phyloP scores from a whole-genome alignment of 2,888 invertebrate genomes.

The Drosophila robusta region DNA sequence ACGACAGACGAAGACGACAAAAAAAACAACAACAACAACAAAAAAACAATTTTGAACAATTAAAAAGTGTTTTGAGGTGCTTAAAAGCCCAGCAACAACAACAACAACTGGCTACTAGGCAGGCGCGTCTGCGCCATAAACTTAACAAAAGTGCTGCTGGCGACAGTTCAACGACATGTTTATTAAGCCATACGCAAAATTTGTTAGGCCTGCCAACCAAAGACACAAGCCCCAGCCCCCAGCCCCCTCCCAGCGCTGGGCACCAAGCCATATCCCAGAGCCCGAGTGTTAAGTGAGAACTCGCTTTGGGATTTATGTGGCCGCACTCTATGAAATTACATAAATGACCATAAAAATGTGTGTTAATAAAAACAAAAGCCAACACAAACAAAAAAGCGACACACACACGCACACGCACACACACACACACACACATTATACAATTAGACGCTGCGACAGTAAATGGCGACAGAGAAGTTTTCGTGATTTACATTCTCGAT shows the following conservation, averaged over 20 bases:
- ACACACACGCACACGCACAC: constrained; percentile 25
- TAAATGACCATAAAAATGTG: constrained; percentile 74
- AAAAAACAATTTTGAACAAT: constrained; percentile 56
- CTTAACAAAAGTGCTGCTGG: constrained; percentile 59
- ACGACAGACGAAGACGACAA: constrained; percentile 41
- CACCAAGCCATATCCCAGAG: constrained; percentile 15
- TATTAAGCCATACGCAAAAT: constrained; percentile 79
- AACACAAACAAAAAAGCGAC: not conserved
- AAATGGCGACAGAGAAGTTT: constrained; percentile 21
- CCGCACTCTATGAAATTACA: constrained; percentile 75
- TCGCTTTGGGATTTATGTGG: constrained; percentile 64
- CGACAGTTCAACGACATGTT: constrained; percentile 79
- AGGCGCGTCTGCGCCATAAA: constrained; percentile 67
- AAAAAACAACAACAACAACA: no score
- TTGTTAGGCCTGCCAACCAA: constrained; percentile 48
- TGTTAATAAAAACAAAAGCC: constrained; percentile 59
- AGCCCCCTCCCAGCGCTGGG: not conserved
- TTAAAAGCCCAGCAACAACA: constrained; percentile 52
- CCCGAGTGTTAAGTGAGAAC: constrained; percentile 55
- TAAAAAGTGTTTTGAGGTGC: constrained; percentile 77
- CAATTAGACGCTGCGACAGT: constrained; percentile 57
- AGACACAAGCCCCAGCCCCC: constrained; percentile 11
- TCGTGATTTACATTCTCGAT: constrained; percentile 27
- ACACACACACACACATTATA: constrained; percentile 59
- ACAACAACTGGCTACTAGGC: constrained; percentile 43